Evolutionary conservation across 2,888 invertebrate species (phyloP).

Genomic region (Pteria penguin): DNA sequence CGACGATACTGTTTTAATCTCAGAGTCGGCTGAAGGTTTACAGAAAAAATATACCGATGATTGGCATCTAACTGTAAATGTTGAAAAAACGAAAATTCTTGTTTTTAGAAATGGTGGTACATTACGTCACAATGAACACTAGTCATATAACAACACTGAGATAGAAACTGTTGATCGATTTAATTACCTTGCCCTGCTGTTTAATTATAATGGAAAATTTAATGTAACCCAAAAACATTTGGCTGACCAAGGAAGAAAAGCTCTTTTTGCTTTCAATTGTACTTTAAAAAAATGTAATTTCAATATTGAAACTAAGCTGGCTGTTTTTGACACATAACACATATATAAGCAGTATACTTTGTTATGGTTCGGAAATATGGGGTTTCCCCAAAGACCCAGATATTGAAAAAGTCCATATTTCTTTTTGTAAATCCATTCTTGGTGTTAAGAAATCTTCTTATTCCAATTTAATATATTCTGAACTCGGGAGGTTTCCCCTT

Average conservation of each 20-base stretch:
- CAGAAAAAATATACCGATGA: neutral
- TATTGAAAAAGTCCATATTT: neutral
- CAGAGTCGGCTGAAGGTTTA: neutral
- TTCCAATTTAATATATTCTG: no score
- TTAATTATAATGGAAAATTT: neutral
- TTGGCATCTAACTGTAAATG: neutral
- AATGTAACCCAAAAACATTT: neutral
- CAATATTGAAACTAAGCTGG: neutral
- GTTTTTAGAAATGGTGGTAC: neutral
- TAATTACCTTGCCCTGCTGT: neutral
- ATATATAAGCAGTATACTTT: neutral
- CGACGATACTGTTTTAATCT: neutral
- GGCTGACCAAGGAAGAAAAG: neutral
- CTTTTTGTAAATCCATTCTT: no score
- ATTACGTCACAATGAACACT: neutral
- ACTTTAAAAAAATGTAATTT: neutral
- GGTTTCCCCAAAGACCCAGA: neutral
- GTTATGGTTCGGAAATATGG: neutral
- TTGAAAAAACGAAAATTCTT: neutral
- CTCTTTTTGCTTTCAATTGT: neutral
- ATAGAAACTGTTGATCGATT: neutral
- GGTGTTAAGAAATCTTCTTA: no score
- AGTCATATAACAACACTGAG: neutral
- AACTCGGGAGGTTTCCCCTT: no score
- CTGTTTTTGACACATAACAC: neutral